A percentile compares a stretch with the other conserved stretches of the same genome.
These are phyloP conservation scores for Chaetogeoica ovagalla DNA, from an alignment of 2,888 invertebrate species.

Conservation along the genomic window DNA sequence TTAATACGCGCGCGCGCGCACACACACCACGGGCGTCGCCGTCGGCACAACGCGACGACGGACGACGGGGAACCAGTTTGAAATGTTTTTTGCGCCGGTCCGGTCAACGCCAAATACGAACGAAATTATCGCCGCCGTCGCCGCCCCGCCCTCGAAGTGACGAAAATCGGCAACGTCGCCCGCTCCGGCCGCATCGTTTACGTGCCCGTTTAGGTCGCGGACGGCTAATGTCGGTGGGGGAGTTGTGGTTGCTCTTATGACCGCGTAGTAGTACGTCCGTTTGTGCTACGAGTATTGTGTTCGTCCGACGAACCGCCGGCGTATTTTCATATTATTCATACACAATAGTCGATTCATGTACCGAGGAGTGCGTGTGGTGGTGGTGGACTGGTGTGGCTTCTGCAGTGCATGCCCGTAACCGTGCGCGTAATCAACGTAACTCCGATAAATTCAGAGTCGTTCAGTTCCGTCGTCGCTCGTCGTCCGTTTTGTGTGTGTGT, in stretches of 20 bases:
- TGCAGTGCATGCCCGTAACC: constrained; percentile 42
- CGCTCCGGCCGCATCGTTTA: neutral
- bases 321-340: neutral
- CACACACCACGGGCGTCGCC: neutral
- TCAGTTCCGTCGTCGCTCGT: neutral
- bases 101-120: constrained; percentile 50
- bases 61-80: constrained; percentile 33
- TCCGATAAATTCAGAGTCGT: neutral
- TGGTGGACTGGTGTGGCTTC: constrained; percentile 16
- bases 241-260: too few species aligned
- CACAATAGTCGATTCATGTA: neutral
- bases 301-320: constrained; percentile 31
- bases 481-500: neutral
- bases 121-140: constrained; percentile 1
- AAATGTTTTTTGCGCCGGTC: constrained; percentile 41
- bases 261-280: too few species aligned
- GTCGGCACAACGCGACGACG: neutral
- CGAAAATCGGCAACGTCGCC: constrained; percentile 50
- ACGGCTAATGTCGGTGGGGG: too few species aligned
- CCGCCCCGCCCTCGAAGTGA: neutral
- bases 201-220: neutral
- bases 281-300: constrained; percentile 20
- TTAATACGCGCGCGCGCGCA: neutral
- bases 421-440: constrained; percentile 41
- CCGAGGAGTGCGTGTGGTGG: neutral